A percentile compares a stretch with the other conserved stretches of the same genome.
Evolutionary conservation across 1,140 invertebrate species (phyloP).

Genomic region (Venturia canescens): DNA sequence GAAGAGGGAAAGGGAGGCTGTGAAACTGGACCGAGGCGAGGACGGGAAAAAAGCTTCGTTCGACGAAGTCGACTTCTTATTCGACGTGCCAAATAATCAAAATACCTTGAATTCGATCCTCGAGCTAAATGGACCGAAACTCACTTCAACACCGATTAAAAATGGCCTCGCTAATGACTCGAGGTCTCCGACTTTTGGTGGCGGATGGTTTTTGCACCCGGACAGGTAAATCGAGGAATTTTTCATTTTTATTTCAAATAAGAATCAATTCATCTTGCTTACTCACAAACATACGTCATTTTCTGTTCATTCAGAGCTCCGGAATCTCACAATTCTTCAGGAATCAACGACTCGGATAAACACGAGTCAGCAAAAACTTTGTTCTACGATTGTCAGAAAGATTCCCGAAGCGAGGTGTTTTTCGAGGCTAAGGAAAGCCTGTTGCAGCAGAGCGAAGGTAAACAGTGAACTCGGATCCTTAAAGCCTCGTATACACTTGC

Average conservation of each 20-base stretch:
- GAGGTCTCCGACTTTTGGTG: conserved; percentile 25
- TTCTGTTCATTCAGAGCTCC: not conserved
- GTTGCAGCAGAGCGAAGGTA: not conserved
- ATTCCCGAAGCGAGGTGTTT: conserved; percentile 44
- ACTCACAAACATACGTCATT: not conserved
- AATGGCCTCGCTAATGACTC: conserved; percentile 33
- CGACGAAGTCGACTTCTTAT: conserved; percentile 42
- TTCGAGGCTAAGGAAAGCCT: conserved; percentile 46
- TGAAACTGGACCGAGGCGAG: not conserved
- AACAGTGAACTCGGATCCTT: not conserved
- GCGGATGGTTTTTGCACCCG: conserved; percentile 44
- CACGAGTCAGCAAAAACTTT: conserved; percentile 10
- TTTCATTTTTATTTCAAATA: not conserved
- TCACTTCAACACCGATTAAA: conserved; percentile 50
- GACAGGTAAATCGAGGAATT: conserved; percentile 40
- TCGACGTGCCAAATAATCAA: conserved; percentile 36
- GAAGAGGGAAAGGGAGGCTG: conserved; percentile 43
- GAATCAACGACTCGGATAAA: not conserved
- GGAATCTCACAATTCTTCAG: not conserved
- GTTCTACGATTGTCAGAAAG: conserved; percentile 31
- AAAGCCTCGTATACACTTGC: not conserved
- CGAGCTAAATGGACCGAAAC: conserved; percentile 42
- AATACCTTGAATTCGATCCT: not conserved
- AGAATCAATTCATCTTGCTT: not conserved
- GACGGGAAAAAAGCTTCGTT: conserved; percentile 14